phyloP scores from a whole-genome alignment of 2,113 vertebrate genomes.

The Equus quagga region DNA sequence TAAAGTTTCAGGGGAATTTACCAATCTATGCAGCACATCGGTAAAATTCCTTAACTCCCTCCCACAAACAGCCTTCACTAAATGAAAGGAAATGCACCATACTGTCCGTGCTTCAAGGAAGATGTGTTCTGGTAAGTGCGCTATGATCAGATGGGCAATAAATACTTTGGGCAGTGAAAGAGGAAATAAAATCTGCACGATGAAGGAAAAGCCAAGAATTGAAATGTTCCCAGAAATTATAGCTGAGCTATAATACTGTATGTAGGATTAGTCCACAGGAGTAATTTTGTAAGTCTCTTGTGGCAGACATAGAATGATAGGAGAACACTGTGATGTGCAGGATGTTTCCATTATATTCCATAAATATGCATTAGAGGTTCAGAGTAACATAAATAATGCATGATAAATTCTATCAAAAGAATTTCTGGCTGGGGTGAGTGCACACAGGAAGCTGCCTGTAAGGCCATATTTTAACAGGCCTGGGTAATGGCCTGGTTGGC shows the following conservation, averaged over 20 bases:
- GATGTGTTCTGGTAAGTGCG: neutral
- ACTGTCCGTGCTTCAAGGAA: neutral
- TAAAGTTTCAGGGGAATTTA: neutral
- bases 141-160: constrained; percentile 33
- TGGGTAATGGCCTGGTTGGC: constrained; percentile 20
- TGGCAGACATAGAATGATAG: constrained; percentile 14
- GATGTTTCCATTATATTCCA: constrained; percentile 56
- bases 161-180: constrained; percentile 33
- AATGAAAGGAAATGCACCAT: neutral
- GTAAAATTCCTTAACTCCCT: neutral
- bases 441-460: constrained; percentile 36
- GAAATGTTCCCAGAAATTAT: constrained; percentile 49
- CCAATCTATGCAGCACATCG: neutral
- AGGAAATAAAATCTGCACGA: constrained; percentile 36
- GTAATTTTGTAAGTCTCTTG: neutral
- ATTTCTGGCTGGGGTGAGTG: constrained; percentile 60
- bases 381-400: constrained; percentile 78
- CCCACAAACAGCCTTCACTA: neutral
- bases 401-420: constrained; percentile 73
- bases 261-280: neutral
- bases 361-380: constrained; percentile 68
- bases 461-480: constrained; percentile 45
- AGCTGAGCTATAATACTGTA: neutral
- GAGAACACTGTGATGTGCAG: constrained; percentile 54
- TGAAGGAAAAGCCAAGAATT: constrained; percentile 42